phyloP scores from a whole-genome alignment of 2,113 vertebrate genomes.

The Nanorana parkeri region DNA sequence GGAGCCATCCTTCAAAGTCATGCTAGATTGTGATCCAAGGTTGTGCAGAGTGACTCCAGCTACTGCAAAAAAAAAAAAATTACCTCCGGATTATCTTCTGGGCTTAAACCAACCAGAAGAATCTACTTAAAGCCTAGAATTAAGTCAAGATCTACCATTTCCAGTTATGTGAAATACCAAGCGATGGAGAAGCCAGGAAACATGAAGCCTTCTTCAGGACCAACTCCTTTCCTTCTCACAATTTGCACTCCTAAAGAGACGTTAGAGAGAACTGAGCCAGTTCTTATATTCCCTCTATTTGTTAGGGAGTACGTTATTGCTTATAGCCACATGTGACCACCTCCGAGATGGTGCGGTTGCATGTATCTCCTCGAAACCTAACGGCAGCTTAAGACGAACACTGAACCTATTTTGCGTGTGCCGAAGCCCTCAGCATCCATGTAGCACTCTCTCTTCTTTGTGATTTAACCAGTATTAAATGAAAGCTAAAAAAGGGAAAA shows the following conservation, averaged over 20 bases:
- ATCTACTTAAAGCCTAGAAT: not conserved
- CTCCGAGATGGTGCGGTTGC: constrained; percentile 35
- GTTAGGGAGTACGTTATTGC: not conserved
- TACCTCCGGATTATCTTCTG: no score
- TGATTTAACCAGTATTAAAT: constrained; percentile 1
- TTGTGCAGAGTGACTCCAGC: not conserved
- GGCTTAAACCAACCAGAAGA: no score
- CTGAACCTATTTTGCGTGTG: not conserved
- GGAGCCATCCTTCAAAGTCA: not conserved
- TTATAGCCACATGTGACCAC: constrained; percentile 13
- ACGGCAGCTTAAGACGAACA: constrained; percentile 39
- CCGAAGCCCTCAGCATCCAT: not conserved
- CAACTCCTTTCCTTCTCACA: not conserved
- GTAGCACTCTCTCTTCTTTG: not conserved
- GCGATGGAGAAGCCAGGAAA: not conserved
- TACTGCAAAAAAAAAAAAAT: no score
- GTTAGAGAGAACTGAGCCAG: constrained; percentile 24
- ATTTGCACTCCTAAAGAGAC: constrained; percentile 39
- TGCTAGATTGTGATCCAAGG: not conserved
- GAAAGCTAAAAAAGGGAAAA: not conserved
- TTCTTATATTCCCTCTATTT: constrained; percentile 20
- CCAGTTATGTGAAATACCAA: constrained; percentile 1
- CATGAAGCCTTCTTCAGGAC: not conserved
- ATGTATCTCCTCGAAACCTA: constrained; percentile 8
- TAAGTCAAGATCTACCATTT: not conserved